Conservation (phyloP, 2,888 invertebrate species). For the Ceramica pisi region DNA sequence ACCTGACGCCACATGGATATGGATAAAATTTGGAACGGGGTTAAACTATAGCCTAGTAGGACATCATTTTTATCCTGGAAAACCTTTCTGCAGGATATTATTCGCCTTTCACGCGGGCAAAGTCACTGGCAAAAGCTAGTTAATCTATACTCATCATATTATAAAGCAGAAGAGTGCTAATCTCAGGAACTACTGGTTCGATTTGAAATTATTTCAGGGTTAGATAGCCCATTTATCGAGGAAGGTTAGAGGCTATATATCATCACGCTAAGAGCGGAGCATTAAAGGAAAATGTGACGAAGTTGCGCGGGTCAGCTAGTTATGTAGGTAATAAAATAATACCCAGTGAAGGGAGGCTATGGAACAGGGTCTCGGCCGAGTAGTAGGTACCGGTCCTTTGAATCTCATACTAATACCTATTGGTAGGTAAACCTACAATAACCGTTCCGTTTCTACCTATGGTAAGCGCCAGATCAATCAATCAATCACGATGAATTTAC, state of each 20-base stretch:
- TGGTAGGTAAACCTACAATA: background rate
- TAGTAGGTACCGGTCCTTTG: constrained; percentile 27
- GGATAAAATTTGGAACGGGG: background rate
- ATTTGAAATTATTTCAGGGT: too few species aligned
- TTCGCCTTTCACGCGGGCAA: background rate
- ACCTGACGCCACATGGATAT: background rate
- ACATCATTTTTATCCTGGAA: background rate
- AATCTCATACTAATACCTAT: background rate
- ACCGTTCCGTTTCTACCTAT: background rate
- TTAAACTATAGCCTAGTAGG: background rate
- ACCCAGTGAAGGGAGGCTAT: constrained; percentile 51
- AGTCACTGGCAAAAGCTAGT: background rate
- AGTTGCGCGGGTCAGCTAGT: too few species aligned
- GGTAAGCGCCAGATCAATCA: too few species aligned
- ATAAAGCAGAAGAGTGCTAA: too few species aligned
- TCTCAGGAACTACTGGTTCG: too few species aligned
- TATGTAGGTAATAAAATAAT: constrained; percentile 7
- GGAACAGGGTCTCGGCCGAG: constrained; percentile 51
- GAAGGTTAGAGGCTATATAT: too few species aligned
- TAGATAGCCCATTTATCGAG: too few species aligned
- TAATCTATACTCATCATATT: too few species aligned
- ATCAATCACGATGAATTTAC: too few species aligned
- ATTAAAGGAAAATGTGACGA: too few species aligned
- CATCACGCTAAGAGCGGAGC: too few species aligned
- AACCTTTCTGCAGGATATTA: background rate